phyloP scores from a whole-genome alignment of 2,888 invertebrate species.

The Panzeria rudis region DNA sequence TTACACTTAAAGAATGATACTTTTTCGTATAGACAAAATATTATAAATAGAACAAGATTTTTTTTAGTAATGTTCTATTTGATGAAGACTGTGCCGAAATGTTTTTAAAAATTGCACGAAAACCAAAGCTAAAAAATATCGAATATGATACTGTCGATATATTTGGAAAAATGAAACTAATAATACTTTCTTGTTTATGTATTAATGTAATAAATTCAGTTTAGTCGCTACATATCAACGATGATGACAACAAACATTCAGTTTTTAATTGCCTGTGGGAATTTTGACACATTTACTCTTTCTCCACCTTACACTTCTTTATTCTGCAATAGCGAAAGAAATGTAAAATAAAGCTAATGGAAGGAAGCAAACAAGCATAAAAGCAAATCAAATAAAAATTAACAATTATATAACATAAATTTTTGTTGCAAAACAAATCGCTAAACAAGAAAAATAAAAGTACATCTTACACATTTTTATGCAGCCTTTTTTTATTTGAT shows the following conservation, averaged over 20 bases:
- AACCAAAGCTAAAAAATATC: too few relatives aligned
- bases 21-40: too few relatives aligned
- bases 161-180: too few relatives aligned
- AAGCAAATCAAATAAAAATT: slow-evolving; percentile 22
- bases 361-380: not conserved
- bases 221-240: slow-evolving; percentile 4
- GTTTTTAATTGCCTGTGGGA: slow-evolving; percentile 64
- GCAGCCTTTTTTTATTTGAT: not conserved
- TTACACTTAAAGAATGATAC: too few relatives aligned
- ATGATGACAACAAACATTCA: slow-evolving; percentile 26
- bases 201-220: slow-evolving; percentile 15
- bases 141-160: too few relatives aligned
- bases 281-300: slow-evolving; percentile 61
- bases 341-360: not conserved
- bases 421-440: not conserved
- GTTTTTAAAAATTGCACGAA: too few relatives aligned
- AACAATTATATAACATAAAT: not conserved
- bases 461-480: not conserved
- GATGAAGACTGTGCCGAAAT: too few relatives aligned
- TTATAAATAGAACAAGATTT: too few relatives aligned
- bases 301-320: not conserved
- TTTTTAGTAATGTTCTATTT: too few relatives aligned
- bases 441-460: not conserved
- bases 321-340: not conserved
- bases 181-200: not conserved